phyloP scores from a whole-genome alignment of 2,113 vertebrate genomes.

The Galbula dea region DNA sequence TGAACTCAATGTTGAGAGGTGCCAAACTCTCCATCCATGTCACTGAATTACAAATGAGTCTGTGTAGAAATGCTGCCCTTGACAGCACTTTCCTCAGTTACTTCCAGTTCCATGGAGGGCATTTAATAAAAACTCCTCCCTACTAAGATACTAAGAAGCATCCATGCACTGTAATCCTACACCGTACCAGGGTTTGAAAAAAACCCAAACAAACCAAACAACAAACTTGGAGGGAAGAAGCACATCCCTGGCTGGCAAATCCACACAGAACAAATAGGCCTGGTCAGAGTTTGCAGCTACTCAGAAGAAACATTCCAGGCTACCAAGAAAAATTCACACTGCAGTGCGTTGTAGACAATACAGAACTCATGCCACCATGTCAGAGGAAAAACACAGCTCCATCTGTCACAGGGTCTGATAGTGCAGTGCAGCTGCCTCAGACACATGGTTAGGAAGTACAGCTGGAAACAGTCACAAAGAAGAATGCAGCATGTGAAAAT shows the following conservation, averaged over 20 bases:
- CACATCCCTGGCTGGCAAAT: not conserved
- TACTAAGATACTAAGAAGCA: not conserved
- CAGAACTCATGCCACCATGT: slow-evolving; percentile 12
- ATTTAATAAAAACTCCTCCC: not conserved
- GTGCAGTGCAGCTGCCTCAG: slow-evolving; percentile 42
- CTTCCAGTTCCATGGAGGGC: not conserved
- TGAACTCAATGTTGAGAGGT: not conserved
- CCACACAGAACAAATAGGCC: not conserved
- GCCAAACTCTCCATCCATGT: not conserved
- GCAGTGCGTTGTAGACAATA: not conserved
- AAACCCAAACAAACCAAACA: too few relatives aligned
- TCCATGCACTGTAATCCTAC: slow-evolving; percentile 15
- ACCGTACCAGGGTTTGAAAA: not conserved
- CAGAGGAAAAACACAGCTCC: slow-evolving; percentile 27
- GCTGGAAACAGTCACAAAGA: slow-evolving; percentile 33
- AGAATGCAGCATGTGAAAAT: slow-evolving; percentile 17
- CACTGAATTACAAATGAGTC: not conserved
- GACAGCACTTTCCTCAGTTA: not conserved
- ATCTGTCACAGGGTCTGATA: slow-evolving; percentile 39
- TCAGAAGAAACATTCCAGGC: slow-evolving; percentile 25
- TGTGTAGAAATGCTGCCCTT: not conserved
- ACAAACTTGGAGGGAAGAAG: not conserved
- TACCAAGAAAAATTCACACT: not conserved
- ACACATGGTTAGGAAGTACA: slow-evolving; percentile 5
- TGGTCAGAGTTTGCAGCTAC: not conserved